A percentile compares a stretch with the other conserved stretches of the same genome.
These are phyloP conservation scores for Zoanthus gigantus DNA, from an alignment of 92 coral and sea anemone genomes.

Conservation along the genomic window DNA sequence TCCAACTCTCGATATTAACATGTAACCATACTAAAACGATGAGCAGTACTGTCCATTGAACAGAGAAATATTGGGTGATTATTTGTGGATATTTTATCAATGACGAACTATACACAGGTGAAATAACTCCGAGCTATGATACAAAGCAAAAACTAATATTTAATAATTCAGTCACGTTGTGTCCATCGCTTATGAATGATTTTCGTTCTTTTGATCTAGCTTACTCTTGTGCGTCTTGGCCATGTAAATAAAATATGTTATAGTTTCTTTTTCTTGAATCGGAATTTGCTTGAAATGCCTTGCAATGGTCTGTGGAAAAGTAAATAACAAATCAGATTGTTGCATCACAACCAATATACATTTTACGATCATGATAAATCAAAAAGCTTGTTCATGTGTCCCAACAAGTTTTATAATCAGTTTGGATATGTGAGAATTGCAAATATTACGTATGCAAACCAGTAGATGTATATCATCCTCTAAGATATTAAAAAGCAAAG, in stretches of 20 bases:
- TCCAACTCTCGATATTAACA: neutral
- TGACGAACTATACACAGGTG: slow-evolving; percentile 32
- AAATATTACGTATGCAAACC: no score
- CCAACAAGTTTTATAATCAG: neutral
- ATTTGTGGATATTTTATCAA: neutral
- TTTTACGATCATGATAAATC: neutral
- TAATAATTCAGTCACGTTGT: slow-evolving; percentile 3
- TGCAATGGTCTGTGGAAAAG: slow-evolving; percentile 81
- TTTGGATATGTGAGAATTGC: no score
- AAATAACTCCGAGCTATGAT: slow-evolving; percentile 29
- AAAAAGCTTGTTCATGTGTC: slow-evolving; percentile 24
- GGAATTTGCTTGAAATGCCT: slow-evolving; percentile 94
- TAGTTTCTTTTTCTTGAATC: slow-evolving; percentile 95
- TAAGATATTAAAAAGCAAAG: no score
- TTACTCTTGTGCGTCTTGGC: slow-evolving; percentile 95
- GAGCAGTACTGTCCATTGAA: neutral
- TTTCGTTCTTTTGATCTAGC: slow-evolving; percentile 92
- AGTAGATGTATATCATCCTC: no score
- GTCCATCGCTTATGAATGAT: slow-evolving; percentile 45
- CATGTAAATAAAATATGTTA: slow-evolving; percentile 95
- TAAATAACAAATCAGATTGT: neutral
- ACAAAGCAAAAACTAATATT: slow-evolving; percentile 25
- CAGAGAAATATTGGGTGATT: neutral
- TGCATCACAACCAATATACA: neutral
- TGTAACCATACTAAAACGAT: neutral